Percentiles rank a stretch among this genome's conserved stretches.
Conservation (phyloP, 2,888 invertebrate species). For the Halocaridina rubra region DNA sequence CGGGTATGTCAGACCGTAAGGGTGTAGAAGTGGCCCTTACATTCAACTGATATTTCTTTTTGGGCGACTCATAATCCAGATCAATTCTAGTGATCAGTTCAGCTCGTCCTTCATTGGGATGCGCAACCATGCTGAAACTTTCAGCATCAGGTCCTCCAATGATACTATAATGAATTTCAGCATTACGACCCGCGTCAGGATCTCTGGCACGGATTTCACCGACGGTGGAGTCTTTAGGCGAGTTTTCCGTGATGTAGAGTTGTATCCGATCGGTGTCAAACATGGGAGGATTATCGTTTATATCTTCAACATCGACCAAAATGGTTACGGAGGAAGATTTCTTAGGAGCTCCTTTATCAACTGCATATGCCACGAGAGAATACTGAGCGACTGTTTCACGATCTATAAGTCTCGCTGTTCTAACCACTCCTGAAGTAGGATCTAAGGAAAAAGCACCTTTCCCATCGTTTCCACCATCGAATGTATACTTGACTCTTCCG, state of each 20-base stretch:
- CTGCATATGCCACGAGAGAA: slow-evolving; percentile 85
- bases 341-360: slow-evolving; percentile 88
- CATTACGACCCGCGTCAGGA: slow-evolving; percentile 92
- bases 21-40: slow-evolving; percentile 93
- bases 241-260: slow-evolving; percentile 92
- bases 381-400: slow-evolving; percentile 89
- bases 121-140: slow-evolving; percentile 83
- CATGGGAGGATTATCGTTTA: slow-evolving; percentile 90
- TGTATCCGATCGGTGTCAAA: slow-evolving; percentile 86
- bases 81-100: slow-evolving; percentile 90
- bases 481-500: slow-evolving; percentile 84
- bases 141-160: slow-evolving; percentile 86
- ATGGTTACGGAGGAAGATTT: slow-evolving; percentile 71
- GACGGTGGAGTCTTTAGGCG: slow-evolving; percentile 93
- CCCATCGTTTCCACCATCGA: slow-evolving; percentile 78
- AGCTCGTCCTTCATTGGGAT: slow-evolving; percentile 75
- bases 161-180: slow-evolving; percentile 92
- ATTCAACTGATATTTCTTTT: slow-evolving; percentile 88
- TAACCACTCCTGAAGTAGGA: slow-evolving; percentile 88
- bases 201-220: slow-evolving; percentile 91
- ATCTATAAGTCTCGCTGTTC: slow-evolving; percentile 90
- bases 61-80: slow-evolving; percentile 94
- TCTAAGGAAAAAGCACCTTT: slow-evolving; percentile 94
- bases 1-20: slow-evolving; percentile 86
- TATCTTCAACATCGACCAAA: slow-evolving; percentile 83